These are phyloP conservation scores for Rhagoletis pomonella DNA, from an alignment of 1,140 invertebrate genomes.

Conservation along the genomic window DNA sequence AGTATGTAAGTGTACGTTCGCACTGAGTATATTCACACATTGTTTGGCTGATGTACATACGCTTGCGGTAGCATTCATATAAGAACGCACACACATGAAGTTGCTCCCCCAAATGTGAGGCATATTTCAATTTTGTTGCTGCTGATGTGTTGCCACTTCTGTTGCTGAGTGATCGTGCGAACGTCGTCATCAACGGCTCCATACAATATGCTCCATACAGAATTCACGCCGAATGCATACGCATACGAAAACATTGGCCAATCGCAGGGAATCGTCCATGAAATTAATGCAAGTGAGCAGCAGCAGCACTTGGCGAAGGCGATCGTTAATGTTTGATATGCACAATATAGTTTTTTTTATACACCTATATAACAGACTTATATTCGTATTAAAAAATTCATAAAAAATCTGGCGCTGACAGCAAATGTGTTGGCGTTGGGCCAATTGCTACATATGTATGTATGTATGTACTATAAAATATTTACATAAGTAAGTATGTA, in stretches of 20 bases:
- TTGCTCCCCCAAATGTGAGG: background rate
- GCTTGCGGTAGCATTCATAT: background rate
- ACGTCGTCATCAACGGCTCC: background rate
- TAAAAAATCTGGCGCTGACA: background rate
- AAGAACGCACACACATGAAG: background rate
- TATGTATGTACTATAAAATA: too few species aligned
- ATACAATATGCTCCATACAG: background rate
- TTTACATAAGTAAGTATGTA: too few species aligned
- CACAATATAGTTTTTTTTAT: background rate
- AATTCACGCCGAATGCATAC: background rate
- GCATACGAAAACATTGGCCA: slow-evolving; percentile 35
- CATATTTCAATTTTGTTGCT: background rate
- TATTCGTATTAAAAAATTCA: background rate
- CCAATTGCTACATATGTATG: background rate
- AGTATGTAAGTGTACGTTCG: too few species aligned
- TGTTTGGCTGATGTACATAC: background rate
- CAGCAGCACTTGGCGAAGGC: background rate
- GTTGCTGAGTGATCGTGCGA: slow-evolving; percentile 18
- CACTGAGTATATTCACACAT: background rate
- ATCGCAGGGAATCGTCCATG: slow-evolving; percentile 1
- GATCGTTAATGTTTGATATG: slow-evolving; percentile 7
- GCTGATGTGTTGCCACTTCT: background rate
- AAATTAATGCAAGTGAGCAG: background rate
- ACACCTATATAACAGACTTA: background rate
- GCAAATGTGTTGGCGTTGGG: background rate